Evolutionary conservation across 2,888 invertebrate species (phyloP).

Genomic region (Hypselothyrea guttata): DNA sequence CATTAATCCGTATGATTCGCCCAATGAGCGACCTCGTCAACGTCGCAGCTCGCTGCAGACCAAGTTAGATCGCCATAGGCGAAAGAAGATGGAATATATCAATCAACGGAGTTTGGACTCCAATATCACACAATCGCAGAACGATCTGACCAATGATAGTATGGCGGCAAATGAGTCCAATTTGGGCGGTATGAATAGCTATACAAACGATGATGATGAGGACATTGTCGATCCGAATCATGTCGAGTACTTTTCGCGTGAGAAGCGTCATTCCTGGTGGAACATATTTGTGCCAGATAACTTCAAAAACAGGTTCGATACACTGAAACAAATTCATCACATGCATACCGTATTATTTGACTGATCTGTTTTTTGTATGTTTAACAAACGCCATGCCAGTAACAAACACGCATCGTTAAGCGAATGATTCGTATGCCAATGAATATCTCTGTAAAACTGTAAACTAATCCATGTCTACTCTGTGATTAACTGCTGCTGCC

Average conservation of each 20-base stretch:
- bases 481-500: slow-evolving; percentile 12
- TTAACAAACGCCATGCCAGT: slow-evolving; percentile 61
- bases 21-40: slow-evolving; percentile 80
- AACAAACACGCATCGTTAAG: slow-evolving; percentile 45
- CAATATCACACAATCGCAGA: slow-evolving; percentile 53
- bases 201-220: slow-evolving; percentile 60
- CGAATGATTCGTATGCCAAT: no score
- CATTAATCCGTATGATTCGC: slow-evolving; percentile 64
- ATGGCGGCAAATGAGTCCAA: slow-evolving; percentile 59
- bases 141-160: slow-evolving; percentile 67
- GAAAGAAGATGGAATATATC: slow-evolving; percentile 79
- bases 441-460: slow-evolving; percentile 22
- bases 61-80: slow-evolving; percentile 81
- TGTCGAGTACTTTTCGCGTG: slow-evolving; percentile 80
- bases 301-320: slow-evolving; percentile 85
- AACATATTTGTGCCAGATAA: slow-evolving; percentile 92
- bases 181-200: slow-evolving; percentile 53
- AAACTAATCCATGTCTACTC: slow-evolving; percentile 36
- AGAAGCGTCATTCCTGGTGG: slow-evolving; percentile 94
- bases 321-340: neutral
- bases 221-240: slow-evolving; percentile 73
- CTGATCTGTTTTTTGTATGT: slow-evolving; percentile 28
- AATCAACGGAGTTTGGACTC: slow-evolving; percentile 72
- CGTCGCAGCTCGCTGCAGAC: slow-evolving; percentile 82
- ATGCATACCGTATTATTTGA: neutral